These are phyloP conservation scores for Paragorgia papillata DNA, from an alignment of 92 coral and sea anemone species.

Conservation along the genomic window DNA sequence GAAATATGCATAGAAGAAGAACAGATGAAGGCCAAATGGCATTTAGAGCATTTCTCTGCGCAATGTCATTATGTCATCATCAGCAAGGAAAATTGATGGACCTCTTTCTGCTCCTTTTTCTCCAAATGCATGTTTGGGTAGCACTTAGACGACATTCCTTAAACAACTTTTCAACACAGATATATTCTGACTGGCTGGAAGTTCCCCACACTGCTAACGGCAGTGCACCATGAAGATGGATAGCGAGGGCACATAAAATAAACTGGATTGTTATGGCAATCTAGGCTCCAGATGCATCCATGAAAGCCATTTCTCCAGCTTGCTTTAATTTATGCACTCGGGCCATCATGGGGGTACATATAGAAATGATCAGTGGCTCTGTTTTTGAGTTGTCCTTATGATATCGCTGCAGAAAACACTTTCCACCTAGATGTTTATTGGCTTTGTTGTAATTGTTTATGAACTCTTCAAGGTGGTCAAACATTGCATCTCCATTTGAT, in stretches of 20 bases:
- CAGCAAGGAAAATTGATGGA: conserved; percentile 52
- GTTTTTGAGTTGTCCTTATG: too few relatives aligned
- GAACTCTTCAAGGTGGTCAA: conserved; percentile 39
- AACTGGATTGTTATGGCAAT: too few relatives aligned
- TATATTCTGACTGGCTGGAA: conserved; percentile 57
- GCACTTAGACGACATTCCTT: conserved; percentile 11
- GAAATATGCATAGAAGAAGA: too few relatives aligned
- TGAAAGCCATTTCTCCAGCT: conserved; percentile 65
- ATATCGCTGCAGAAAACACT: too few relatives aligned
- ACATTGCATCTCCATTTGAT: conserved; percentile 56
- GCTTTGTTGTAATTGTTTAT: conserved; percentile 45
- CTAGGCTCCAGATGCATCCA: conserved; percentile 63
- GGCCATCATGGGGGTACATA: too few relatives aligned
- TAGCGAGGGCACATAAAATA: conserved; percentile 51
- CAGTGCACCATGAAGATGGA: conserved; percentile 55
- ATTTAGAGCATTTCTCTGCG: conserved; percentile 49
- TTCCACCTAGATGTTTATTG: too few relatives aligned
- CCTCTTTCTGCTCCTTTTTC: conserved; percentile 43
- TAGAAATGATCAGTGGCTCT: too few relatives aligned
- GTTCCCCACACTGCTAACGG: conserved; percentile 57
- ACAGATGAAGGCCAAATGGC: too few relatives aligned
- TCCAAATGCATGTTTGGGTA: too few relatives aligned
- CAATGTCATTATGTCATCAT: conserved; percentile 50
- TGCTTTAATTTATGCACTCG: too few relatives aligned
- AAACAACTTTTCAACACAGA: conserved; percentile 23